Base-by-base conservation (phyloP, 2,113 vertebrate genomes). In the Psammodynastes pulverulentus region DNA sequence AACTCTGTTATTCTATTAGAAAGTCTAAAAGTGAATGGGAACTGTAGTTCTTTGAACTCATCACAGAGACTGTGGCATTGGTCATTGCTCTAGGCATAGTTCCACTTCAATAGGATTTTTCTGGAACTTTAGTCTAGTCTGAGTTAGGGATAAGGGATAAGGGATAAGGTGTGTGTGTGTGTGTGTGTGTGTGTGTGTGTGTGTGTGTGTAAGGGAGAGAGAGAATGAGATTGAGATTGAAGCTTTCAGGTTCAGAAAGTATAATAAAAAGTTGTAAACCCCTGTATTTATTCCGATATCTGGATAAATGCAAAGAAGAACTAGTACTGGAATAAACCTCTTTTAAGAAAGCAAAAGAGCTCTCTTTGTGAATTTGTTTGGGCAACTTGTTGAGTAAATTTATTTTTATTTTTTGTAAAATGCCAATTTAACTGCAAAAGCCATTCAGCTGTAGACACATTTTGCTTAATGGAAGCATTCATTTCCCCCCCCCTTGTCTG, bases 381-480 rank as follows among this genome's bases (percentile, higher is more conserved):
- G 94, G 94, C 94, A 94, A 92, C 91, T 12, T 58, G 29, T 94
- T 45, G 54, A 90, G 95, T 93, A 94, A 3, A 62, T 94, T 92
- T 92, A 12, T 93, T 89, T 96, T 54, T 89, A 93, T 92, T 62
- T 8, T 8, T 72, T 91, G 92, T 21, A 84, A 90, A 95, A 93
- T 87, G 34, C 54, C 24, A 9, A 88, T 5, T 89, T 86, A 48
- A 92, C 92, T 53, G n/a, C 2, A 90, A 94, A 95, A 93, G 3
- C n/a, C 56, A 56, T 92, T 2, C 3, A 21, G 62, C 92, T 94
- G 86, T 17, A 91, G 86, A 67, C 90, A 95, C 23, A 24, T 51
- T 21, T 72, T 91, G 91, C 91, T 94, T 94, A n/a, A 84, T 91
- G 93, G 19, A n/a, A 88, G 5, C 87, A 51, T 51, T 95, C 92